Evolutionary conservation across 2,888 invertebrate genomes (phyloP).

Genomic region (Alcis repandata): DNA sequence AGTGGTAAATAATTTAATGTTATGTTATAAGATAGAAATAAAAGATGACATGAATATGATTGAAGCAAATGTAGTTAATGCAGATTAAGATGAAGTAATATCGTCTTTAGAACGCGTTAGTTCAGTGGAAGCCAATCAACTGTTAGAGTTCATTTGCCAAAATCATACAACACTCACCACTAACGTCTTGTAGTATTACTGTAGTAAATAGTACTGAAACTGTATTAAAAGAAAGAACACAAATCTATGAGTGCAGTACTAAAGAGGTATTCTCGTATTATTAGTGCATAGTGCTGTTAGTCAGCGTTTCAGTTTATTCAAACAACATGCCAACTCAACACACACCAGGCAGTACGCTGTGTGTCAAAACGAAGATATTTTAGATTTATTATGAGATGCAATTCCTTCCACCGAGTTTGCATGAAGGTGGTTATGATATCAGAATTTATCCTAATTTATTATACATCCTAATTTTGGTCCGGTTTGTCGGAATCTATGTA

Average conservation of each 20-base stretch:
- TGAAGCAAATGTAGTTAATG: constrained; percentile 48
- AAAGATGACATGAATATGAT: constrained; percentile 49
- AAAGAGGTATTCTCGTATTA: constrained; percentile 66
- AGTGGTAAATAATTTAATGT: constrained; percentile 27
- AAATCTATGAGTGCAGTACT: constrained; percentile 79
- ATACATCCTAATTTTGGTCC: constrained; percentile 48
- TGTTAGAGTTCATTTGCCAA: constrained; percentile 76
- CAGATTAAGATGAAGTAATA: constrained; percentile 32
- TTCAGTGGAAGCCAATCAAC: constrained; percentile 61
- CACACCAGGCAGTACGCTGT: constrained; percentile 72
- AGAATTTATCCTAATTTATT: constrained; percentile 52
- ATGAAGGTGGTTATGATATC: constrained; percentile 61
- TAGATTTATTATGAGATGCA: constrained; percentile 61
- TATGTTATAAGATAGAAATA: constrained; percentile 23
- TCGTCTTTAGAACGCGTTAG: constrained; percentile 52
- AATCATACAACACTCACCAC: constrained; percentile 85
- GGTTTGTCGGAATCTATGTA: constrained; percentile 64
- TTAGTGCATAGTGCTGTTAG: constrained; percentile 84
- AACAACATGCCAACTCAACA: constrained; percentile 81
- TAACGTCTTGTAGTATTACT: constrained; percentile 81
- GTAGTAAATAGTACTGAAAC: constrained; percentile 79
- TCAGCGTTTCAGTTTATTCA: constrained; percentile 68
- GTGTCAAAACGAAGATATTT: constrained; percentile 83
- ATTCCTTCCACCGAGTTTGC: constrained; percentile 65
- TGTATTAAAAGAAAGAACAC: constrained; percentile 75